Evolutionary conservation across 2,888 invertebrate species (phyloP).

Genomic region (Dyspetes luteomarginatus): DNA sequence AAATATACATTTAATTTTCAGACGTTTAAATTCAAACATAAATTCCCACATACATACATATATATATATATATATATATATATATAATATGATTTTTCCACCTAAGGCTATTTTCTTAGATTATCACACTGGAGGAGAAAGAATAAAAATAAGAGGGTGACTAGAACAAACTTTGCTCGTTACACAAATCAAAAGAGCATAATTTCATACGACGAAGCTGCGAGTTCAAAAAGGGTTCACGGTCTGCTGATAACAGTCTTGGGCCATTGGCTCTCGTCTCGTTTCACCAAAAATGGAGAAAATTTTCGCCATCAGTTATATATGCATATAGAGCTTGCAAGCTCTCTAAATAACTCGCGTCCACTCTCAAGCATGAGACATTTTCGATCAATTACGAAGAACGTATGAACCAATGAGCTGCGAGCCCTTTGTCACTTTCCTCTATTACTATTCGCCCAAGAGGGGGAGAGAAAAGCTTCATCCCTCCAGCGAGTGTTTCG

Average conservation of each 20-base stretch:
- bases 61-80: too few species aligned
- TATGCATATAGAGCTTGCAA: neutral
- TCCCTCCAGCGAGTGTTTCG: neutral
- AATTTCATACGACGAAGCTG: slow-evolving; percentile 26
- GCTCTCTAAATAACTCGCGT: too few species aligned
- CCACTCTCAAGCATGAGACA: too few species aligned
- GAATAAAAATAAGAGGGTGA: slow-evolving; percentile 40
- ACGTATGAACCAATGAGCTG: slow-evolving; percentile 4
- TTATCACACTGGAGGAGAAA: too few species aligned
- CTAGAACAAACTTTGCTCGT: slow-evolving; percentile 57
- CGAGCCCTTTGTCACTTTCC: neutral
- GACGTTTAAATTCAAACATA: too few species aligned
- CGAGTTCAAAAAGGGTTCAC: slow-evolving; percentile 13
- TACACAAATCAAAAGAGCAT: slow-evolving; percentile 60
- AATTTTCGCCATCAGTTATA: neutral
- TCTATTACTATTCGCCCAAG: neutral
- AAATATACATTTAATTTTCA: too few species aligned
- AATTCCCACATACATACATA: too few species aligned
- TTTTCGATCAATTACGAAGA: slow-evolving; percentile 23
- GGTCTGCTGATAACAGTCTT: slow-evolving; percentile 28
- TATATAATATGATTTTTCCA: too few species aligned
- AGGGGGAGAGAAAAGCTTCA: neutral
- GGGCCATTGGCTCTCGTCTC: neutral
- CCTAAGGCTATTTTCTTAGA: too few species aligned
- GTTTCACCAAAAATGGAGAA: neutral